Base-by-base conservation (phyloP, 2,113 vertebrate genomes). In the Hemibagrus wyckioides region DNA sequence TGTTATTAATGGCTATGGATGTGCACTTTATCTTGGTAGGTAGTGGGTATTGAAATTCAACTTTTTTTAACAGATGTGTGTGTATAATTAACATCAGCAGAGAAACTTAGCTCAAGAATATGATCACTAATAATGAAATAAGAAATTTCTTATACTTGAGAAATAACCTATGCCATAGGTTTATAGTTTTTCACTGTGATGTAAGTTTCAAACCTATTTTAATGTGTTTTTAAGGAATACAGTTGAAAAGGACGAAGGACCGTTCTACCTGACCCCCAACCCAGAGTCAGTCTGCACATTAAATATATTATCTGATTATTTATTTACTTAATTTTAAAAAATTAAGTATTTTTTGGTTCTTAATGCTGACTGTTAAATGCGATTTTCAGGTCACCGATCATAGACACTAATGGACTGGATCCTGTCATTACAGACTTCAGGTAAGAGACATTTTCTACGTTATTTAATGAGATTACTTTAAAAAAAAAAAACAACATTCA, bases 351-450 rank as follows among this genome's bases (percentile, higher is more conserved):
- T 69, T 48, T 52, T 52, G 11, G n/a, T 3, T 6, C 2, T 44
- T 48, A 61, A 28, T 52, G 21, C 21, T 57, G 52, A 79, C 69
- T 80, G 76, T 57, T 77, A 0, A 63, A 33, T 89, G 10, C 59
- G 7, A 36, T n/a, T 82, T 83, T 33, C 87, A 94, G 94, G 89
- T 88, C 94, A 81, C 92, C 93, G 0, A 73, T 94, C 79, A 91
- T 94, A 86, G 94, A 91, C 87, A 89, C 54, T 83, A 92, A 94
- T 56, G 92, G 91, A 28, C 41, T 95, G 89, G 94, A 95, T 90
- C 91, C 94, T 39, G 86, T 94, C 88, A 89, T 93, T 86, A 90
- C 91, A 87, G 91, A 95, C 77, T 93, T 94, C 80, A 92, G 90
- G 95, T 95, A 83, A 86, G 90, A 80, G 6, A 65, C 19, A 54